phyloP scores from a whole-genome alignment of 2,888 invertebrate genomes.

The Calameuta filiformis region DNA sequence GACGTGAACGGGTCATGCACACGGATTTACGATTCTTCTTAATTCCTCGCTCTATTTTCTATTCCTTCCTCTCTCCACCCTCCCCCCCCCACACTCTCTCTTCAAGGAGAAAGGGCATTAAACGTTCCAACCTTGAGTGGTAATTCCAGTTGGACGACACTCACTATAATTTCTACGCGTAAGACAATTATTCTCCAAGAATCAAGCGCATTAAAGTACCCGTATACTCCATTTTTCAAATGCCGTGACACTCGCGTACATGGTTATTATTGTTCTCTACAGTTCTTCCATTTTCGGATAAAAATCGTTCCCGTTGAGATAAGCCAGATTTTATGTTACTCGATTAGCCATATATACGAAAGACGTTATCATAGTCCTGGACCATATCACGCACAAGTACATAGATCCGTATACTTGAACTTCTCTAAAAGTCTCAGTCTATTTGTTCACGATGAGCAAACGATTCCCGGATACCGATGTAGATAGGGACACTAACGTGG shows the following conservation, averaged over 20 bases:
- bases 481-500: constrained; percentile 30
- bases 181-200: not conserved
- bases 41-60: not conserved
- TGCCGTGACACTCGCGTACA: not conserved
- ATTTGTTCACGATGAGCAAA: constrained; percentile 45
- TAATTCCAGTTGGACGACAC: not conserved
- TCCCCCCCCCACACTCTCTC: not conserved
- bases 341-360: not conserved
- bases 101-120: not conserved
- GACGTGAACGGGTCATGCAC: not conserved
- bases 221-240: not conserved
- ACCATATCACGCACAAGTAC: not conserved
- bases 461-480: constrained; percentile 31
- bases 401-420: not conserved
- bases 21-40: not conserved
- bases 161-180: not conserved
- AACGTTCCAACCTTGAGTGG: not conserved
- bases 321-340: not conserved
- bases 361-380: not conserved
- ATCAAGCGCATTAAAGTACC: not conserved
- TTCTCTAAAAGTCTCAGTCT: constrained; percentile 43
- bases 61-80: not conserved
- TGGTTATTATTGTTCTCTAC: not conserved
- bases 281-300: not conserved
- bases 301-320: not conserved